Conservation (phyloP, 2,888 invertebrate species). For the Tryphoninae sp. region DNA sequence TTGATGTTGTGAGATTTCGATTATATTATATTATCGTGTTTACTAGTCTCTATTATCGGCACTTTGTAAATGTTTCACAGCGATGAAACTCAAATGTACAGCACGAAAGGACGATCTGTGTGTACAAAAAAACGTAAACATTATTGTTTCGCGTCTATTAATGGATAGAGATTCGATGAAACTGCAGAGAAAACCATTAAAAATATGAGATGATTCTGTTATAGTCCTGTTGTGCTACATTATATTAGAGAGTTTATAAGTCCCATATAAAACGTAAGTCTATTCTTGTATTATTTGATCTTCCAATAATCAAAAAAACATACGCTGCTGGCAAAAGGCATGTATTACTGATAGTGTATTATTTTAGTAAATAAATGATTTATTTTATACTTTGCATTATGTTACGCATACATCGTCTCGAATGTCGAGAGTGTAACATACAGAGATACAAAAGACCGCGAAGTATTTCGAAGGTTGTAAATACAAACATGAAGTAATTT, state of each 20-base stretch:
- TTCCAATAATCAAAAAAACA: constrained; percentile 70
- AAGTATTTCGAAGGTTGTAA: background rate
- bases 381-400: constrained; percentile 72
- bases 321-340: constrained; percentile 60
- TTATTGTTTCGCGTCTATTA: constrained; percentile 65
- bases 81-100: constrained; percentile 62
- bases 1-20: constrained; percentile 67
- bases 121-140: constrained; percentile 68
- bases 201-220: constrained; percentile 37
- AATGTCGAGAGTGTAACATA: no score
- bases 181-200: constrained; percentile 28
- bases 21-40: constrained; percentile 62
- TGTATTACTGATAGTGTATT: constrained; percentile 72
- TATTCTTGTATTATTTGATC: constrained; percentile 67
- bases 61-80: constrained; percentile 54
- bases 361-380: constrained; percentile 77
- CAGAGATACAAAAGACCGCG: background rate
- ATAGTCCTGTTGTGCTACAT: constrained; percentile 55
- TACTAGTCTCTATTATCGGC: constrained; percentile 56
- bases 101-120: constrained; percentile 72
- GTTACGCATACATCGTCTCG: background rate
- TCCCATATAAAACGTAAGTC: constrained; percentile 40
- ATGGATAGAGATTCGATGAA: constrained; percentile 50
- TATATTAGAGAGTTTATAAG: constrained; percentile 59
- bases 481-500: background rate